phyloP scores from a whole-genome alignment of 2,113 vertebrate species.

The Dermatemys mawii region DNA sequence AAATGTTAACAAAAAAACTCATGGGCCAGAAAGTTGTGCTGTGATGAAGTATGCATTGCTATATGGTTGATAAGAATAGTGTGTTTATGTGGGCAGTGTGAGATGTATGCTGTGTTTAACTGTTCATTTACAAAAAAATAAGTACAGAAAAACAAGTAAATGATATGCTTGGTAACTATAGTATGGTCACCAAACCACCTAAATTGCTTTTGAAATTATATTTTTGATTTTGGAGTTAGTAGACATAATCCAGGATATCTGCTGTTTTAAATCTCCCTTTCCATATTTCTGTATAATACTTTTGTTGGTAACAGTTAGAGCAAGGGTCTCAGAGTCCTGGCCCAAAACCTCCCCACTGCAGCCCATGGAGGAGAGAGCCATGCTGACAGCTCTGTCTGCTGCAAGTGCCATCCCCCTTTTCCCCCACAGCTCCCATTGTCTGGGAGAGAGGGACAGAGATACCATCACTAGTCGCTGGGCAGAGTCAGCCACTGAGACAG shows the following conservation, averaged over 20 bases:
- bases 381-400: too few species aligned
- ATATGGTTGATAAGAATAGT: slow-evolving; percentile 20
- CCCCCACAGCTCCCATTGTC: too few species aligned
- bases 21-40: neutral
- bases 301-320: neutral
- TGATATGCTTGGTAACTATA: neutral
- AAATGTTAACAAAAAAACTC: neutral
- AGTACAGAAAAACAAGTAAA: too few species aligned
- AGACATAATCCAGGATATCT: neutral
- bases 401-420: too few species aligned
- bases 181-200: neutral
- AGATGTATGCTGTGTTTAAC: neutral
- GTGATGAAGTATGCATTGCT: neutral
- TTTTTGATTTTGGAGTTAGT: neutral
- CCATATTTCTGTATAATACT: neutral
- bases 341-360: too few species aligned
- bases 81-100: neutral
- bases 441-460: too few species aligned
- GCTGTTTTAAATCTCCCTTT: too few species aligned
- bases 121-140: neutral
- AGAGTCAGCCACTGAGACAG: too few species aligned
- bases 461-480: too few species aligned
- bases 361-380: too few species aligned
- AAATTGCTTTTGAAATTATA: slow-evolving; percentile 8
- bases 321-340: too few species aligned